Conservation (phyloP, 2,113 vertebrate species). For the Bombycilla garrulus region DNA sequence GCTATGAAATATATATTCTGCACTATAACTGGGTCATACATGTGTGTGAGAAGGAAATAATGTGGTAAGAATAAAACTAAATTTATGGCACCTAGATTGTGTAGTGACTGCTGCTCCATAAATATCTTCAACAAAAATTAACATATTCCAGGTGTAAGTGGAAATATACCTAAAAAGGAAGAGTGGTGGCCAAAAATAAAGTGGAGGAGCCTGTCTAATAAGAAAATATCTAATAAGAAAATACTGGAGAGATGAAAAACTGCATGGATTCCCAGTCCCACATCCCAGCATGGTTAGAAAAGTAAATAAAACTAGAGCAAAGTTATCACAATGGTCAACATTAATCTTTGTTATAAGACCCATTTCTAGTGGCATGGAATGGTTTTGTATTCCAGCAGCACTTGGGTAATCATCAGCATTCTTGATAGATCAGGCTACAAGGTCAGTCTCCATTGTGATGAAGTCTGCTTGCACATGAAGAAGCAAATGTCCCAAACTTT, state of each 20-base stretch:
- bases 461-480: not conserved
- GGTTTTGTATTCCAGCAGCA: not conserved
- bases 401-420: not conserved
- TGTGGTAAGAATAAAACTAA: constrained; percentile 12
- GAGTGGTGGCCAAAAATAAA: not conserved
- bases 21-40: not conserved
- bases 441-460: not conserved
- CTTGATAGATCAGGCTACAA: not conserved
- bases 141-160: not conserved
- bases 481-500: not conserved
- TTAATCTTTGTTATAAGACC: not conserved
- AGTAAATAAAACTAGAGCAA: not conserved
- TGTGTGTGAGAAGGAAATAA: not conserved
- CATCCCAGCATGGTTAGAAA: not conserved
- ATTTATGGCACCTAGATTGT: not conserved
- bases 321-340: not conserved
- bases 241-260: not conserved
- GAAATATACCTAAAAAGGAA: not conserved
- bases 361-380: not conserved
- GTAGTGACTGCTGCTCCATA: not conserved
- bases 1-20: not conserved
- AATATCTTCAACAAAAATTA: not conserved
- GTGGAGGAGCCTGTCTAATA: not conserved
- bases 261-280: not conserved
- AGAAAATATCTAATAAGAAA: not conserved